Percentiles rank a stretch among this genome's conserved stretches.
Conservation (phyloP, 2,888 invertebrate genomes). For the Clitarchus hookeri region DNA sequence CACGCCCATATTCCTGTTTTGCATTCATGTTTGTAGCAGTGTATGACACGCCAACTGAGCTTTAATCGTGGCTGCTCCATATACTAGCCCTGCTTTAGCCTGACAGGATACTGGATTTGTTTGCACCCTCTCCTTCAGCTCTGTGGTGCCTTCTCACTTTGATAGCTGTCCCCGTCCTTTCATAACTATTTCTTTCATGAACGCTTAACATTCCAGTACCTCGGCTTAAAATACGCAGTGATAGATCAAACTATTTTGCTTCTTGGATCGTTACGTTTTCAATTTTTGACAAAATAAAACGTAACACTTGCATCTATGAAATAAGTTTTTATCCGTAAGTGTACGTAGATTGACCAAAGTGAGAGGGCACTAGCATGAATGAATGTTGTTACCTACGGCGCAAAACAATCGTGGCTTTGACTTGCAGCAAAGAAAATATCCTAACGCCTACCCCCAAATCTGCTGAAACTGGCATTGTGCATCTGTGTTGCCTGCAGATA, state of each 20-base stretch:
- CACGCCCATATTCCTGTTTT: not conserved
- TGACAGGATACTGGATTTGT: not conserved
- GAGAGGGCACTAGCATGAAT: not conserved
- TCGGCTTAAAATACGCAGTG: too few species aligned
- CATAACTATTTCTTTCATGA: too few species aligned
- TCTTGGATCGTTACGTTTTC: too few species aligned
- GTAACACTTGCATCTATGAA: too few species aligned
- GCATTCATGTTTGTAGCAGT: not conserved
- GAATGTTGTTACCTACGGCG: not conserved
- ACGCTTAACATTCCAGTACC: too few species aligned
- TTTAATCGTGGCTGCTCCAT: not conserved
- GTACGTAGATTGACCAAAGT: not conserved
- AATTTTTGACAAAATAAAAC: too few species aligned
- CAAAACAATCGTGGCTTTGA: not conserved
- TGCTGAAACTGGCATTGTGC: slow-evolving; percentile 6
- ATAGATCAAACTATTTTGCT: too few species aligned
- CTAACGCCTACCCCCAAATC: not conserved
- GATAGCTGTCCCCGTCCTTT: not conserved
- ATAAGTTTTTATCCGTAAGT: not conserved
- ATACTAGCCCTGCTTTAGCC: too few species aligned
- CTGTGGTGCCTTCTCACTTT: not conserved
- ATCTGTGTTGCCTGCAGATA: slow-evolving; percentile 58
- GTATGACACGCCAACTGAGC: not conserved
- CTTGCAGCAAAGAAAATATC: not conserved
- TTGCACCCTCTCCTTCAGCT: not conserved